phyloP scores from a whole-genome alignment of 1,140 invertebrate species.

The Ruditapes philippinarum region DNA sequence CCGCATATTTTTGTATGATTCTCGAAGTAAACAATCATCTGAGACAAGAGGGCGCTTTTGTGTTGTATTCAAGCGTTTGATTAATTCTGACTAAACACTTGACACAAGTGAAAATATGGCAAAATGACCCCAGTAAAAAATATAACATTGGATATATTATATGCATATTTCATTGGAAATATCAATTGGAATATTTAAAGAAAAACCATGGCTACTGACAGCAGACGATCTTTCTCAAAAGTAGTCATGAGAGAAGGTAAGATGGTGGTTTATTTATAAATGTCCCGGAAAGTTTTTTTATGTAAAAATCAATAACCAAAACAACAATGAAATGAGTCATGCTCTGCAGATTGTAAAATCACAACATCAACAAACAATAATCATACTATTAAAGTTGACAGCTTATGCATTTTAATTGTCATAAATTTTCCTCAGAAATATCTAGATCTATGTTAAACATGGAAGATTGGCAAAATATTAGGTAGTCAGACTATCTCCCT shows the following conservation, averaged over 20 bases:
- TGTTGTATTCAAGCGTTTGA: background rate
- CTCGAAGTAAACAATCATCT: too few relatives aligned
- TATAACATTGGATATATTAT: background rate
- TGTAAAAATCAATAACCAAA: constrained; percentile 10
- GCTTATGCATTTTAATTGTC: too few relatives aligned
- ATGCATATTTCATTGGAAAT: background rate
- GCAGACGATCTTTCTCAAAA: background rate
- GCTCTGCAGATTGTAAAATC: too few relatives aligned
- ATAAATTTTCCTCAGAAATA: too few relatives aligned
- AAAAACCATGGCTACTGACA: background rate
- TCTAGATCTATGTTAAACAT: too few relatives aligned
- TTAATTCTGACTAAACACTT: background rate
- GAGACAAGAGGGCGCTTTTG: background rate
- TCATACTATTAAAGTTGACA: too few relatives aligned
- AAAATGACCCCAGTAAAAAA: background rate
- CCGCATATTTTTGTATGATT: too few relatives aligned
- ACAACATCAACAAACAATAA: too few relatives aligned
- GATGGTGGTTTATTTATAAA: background rate
- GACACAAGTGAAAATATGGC: constrained; percentile 2
- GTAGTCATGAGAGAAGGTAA: constrained; percentile 20
- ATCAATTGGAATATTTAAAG: background rate
- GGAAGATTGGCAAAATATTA: too few relatives aligned
- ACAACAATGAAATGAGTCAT: constrained; percentile 41
- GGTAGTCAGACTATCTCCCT: too few relatives aligned
- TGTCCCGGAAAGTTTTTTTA: background rate